Evolutionary conservation across 2,113 vertebrate genomes (phyloP).

Genomic region (Brachirus orientalis): DNA sequence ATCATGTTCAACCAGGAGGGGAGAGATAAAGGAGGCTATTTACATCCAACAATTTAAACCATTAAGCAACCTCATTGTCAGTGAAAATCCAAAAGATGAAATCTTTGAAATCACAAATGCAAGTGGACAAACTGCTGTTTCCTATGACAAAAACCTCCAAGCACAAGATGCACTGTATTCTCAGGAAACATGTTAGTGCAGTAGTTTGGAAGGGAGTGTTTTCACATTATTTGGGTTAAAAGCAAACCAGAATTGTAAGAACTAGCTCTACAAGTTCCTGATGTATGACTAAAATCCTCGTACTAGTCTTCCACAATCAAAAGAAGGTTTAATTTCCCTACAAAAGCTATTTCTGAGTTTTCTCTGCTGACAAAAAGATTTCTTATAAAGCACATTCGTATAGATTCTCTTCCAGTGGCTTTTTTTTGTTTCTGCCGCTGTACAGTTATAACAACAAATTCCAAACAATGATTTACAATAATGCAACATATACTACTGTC

Average conservation of each 20-base stretch:
- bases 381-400: not conserved
- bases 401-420: constrained; percentile 10
- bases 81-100: not conserved
- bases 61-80: not conserved
- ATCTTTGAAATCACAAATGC: not conserved
- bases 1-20: not conserved
- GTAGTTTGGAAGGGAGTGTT: constrained; percentile 1
- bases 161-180: not conserved
- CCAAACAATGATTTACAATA: constrained; percentile 1
- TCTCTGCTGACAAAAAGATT: constrained; percentile 6
- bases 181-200: constrained; percentile 26
- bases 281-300: not conserved
- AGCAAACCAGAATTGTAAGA: constrained; percentile 5
- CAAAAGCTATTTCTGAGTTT: not conserved
- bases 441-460: constrained; percentile 19
- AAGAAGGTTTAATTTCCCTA: not conserved
- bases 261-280: not conserved
- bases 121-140: not conserved
- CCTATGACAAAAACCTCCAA: not conserved
- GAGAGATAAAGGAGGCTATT: not conserved
- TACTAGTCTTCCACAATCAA: too few species aligned
- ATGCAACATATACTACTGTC: constrained; percentile 14
- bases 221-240: constrained; percentile 55
- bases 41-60: not conserved
- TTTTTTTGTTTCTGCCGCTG: constrained; percentile 5